Evolutionary conservation across 2,797 vertebrate species (phyloP), one percentile per base, ranked within the genome.

Genomic region (Streptopelia turtur): DNA sequence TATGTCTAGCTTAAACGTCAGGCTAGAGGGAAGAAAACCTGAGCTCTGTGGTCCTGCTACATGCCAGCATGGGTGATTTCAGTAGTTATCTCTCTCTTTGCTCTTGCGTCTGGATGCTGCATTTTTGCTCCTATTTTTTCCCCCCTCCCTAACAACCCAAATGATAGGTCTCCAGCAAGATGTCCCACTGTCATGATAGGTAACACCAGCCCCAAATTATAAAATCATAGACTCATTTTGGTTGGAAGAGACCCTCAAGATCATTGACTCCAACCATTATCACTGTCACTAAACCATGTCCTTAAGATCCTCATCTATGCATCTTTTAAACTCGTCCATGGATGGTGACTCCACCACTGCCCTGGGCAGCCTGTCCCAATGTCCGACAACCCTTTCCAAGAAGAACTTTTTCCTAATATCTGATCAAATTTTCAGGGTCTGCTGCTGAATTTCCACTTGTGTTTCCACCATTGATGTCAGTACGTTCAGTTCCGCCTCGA

Each of bases 161-260:
- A 24, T 0, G 10, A 7, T 21, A n/a, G 45, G 23, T 55, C 11
- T 71, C 47, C 70, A 84, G 27, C 15, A 57, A 65, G 64, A 43
- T 35, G 6, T 7, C 39, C 31, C 4, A 11, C 20, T 35, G 5
- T 2, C 11, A 4, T 0, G 0, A 31, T 15, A 52, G 47, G 13
- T 83, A 27, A 27, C 16, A 41, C 17, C 61, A 74, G 22, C 27
- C 21, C 63, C 21, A 22, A 35, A 37, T 2, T 60, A 20, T 45
- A 45, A 43, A 45, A 45, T 45, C 43, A 45, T 45, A 45, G 43
- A 20, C 18, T 20, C 43, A 45, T 45, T 45, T 45, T 45, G 43
- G 18, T 20, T 45, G 43, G 18, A 45, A 45, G 43, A 20, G 43
- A 45, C 43, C 43, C 43, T 45, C 18, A 45, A 45, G 43, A 20